These are phyloP conservation scores for Rhinogobio ventralis DNA, from an alignment of 2,797 vertebrate species.

Conservation along the genomic window DNA sequence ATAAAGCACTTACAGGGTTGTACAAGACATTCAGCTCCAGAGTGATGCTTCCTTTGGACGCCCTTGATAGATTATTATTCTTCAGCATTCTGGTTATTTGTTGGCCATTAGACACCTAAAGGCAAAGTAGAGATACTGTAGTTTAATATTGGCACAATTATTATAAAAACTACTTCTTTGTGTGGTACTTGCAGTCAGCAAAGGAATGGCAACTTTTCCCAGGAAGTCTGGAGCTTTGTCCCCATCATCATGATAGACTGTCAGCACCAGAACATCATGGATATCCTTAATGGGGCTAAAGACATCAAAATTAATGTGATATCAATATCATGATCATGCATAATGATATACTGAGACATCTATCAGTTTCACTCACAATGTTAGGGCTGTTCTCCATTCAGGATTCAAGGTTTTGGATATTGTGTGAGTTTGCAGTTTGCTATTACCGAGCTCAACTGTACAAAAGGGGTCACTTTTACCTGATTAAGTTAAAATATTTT, in stretches of 20 bases:
- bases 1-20: slow-evolving; percentile 85
- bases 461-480: slow-evolving; percentile 95
- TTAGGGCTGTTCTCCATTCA: slow-evolving; percentile 94
- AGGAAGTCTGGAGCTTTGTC: slow-evolving; percentile 90
- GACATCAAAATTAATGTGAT: slow-evolving; percentile 55
- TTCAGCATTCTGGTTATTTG: slow-evolving; percentile 85
- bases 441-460: slow-evolving; percentile 90
- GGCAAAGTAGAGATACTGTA: slow-evolving; percentile 23
- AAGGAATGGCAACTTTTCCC: slow-evolving; percentile 92
- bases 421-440: slow-evolving; percentile 92
- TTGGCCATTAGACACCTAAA: slow-evolving; percentile 88
- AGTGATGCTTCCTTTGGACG: slow-evolving; percentile 90
- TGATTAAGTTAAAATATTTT: slow-evolving; percentile 62
- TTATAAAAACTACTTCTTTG: neutral
- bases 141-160: neutral
- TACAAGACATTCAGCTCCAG: slow-evolving; percentile 90
- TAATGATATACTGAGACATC: neutral
- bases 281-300: slow-evolving; percentile 94
- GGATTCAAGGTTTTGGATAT: slow-evolving; percentile 92
- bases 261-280: slow-evolving; percentile 90
- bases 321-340: neutral
- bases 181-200: slow-evolving; percentile 87
- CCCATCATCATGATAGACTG: slow-evolving; percentile 92
- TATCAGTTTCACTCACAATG: slow-evolving; percentile 84
- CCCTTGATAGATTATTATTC: slow-evolving; percentile 87